Base-by-base conservation (phyloP, 1,140 invertebrate genomes). In the Tetragonula clypearis region DNA sequence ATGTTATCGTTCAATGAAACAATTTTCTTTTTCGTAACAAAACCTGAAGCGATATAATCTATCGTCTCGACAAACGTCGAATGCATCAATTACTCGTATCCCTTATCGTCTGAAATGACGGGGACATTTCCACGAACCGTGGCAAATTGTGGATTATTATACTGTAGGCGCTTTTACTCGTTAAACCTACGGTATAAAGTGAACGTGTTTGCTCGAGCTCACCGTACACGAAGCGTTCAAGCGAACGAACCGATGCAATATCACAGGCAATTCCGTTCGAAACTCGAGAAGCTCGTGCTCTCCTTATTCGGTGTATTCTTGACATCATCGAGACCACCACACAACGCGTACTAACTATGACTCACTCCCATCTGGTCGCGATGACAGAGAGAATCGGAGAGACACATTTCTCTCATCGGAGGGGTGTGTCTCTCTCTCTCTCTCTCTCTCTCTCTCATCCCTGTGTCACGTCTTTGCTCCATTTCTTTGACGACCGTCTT, bases 301-400 rank as follows among this genome's bases (percentile, higher is more conserved):
- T 92, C 87, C 90, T 92, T 92, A 92, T 92, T 92, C 86, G 92
- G 90, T 65, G 86, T 87, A 87, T 84, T 92, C 89, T 89, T 92
- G 90, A 92, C 91, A 90, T 80, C 79, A 72, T 89, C 82, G 75
- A 81, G 81, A 84, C 65, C 71, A 65, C 79, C 78, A 79, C 78
- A 79, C 65, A 77, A 74, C 41, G 41, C 41, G 17, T 56, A 79
- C 73, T 66, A 41, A 58, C 26, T 79, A 72, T 87, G 88, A 89
- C 66, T 92, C 92, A 93, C 91, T 92, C 77, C 86, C 91, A 90
- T 91, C 89, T 90, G 88, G 86, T 53, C 49, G 60, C 55, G 77
- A 41, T 80, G 62, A 84, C 75, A 76, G 56, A 65, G n/a, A 65
- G 26, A 49, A 30, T 1, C 23, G 81, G n/a, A 68, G 55, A 74